phyloP scores from a whole-genome alignment of 2,113 vertebrate species.

The Pipa parva region DNA sequence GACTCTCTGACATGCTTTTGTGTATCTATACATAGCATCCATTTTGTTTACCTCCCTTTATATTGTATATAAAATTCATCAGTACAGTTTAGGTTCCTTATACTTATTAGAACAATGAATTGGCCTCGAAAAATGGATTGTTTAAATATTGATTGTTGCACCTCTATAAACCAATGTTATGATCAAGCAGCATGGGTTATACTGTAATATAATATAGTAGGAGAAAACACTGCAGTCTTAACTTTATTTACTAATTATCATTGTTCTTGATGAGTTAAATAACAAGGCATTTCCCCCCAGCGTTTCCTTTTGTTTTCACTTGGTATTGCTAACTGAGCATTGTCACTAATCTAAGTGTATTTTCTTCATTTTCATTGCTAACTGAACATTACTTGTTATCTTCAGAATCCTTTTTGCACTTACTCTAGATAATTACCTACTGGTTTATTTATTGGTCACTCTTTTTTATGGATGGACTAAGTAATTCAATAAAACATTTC shows the following conservation, averaged over 20 bases:
- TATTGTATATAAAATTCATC: too few relatives aligned
- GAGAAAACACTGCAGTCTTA: neutral
- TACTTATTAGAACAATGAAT: too few relatives aligned
- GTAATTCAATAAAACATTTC: slow-evolving; percentile 5
- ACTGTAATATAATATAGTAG: too few relatives aligned
- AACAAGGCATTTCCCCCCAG: neutral
- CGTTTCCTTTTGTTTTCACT: neutral
- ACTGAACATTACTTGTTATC: slow-evolving; percentile 35
- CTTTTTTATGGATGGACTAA: neutral
- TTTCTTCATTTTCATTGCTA: slow-evolving; percentile 41
- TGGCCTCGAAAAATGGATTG: too few relatives aligned
- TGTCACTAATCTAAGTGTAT: neutral
- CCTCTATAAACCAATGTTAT: too few relatives aligned
- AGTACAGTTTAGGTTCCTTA: too few relatives aligned
- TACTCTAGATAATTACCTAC: slow-evolving; percentile 22
- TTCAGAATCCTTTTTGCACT: slow-evolving; percentile 7
- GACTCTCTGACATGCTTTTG: too few relatives aligned
- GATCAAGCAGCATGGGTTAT: too few relatives aligned
- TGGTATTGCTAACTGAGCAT: neutral
- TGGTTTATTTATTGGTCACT: slow-evolving; percentile 33
- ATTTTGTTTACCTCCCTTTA: too few relatives aligned
- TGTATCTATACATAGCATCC: too few relatives aligned
- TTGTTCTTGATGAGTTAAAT: neutral
- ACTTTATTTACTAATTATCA: neutral
- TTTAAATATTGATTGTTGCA: too few relatives aligned